Evolutionary conservation across 2,113 vertebrate species (phyloP), one percentile per base, ranked within the genome.

Genomic region (Morone saxatilis): DNA sequence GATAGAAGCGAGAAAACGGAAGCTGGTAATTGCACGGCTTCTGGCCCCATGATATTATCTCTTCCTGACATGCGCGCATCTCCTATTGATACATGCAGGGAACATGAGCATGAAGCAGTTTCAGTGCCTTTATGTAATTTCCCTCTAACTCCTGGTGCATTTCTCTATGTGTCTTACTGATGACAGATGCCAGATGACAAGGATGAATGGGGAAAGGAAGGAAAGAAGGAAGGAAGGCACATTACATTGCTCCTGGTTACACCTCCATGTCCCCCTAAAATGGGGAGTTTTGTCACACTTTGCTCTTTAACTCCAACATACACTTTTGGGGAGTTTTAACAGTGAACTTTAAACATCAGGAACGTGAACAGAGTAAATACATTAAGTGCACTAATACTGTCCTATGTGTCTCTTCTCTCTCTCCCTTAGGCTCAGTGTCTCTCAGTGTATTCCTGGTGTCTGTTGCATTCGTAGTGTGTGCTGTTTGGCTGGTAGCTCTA

Each of bases 361-460:
- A 72, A 31, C 4, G 31, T 31, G 31, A 31, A 31, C 31, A 31
- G 31, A 31, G 31, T 3, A 31, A 31, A 31, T 31, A 31, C 31
- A 31, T 31, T 31, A 31, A 31, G 31, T 82, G 72, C 69, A 85
- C 84, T 92, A 89, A 89, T 71, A 57, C 36, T 31, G 47, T 76
- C 6, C 13, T 76, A 0, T 84, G 51, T 86, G 20, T 88, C 69
- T 89, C 50, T 71, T 82, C 40, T 86, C 61, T 88, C 73, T 87
- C 82, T 89, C 79, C 85, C 71, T 73, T 92, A 98, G 97, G 97
- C 94, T 95, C 96, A 36, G 94, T 96, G 83, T 97, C 97, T 91
- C 97, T 98, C 63, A 97, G 98, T 84, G 97, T 98, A 77, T 94
- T 99, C 93, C 96, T 99, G 90, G 97, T 99, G 88, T 99, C 98